Percentiles rank a stretch among this genome's conserved stretches.
phyloP scores from a whole-genome alignment of 2,888 invertebrate species.

The Phengaris arion region DNA sequence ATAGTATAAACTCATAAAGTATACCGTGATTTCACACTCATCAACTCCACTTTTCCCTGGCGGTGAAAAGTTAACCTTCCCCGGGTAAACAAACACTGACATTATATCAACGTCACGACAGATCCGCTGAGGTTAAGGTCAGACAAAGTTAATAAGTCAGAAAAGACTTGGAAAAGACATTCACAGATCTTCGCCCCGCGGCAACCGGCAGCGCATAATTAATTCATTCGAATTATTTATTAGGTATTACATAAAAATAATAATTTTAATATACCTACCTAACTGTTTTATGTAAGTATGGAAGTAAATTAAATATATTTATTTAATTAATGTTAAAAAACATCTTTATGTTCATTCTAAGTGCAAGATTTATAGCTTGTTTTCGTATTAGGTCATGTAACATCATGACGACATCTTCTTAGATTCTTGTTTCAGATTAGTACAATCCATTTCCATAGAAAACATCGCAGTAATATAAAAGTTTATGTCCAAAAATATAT shows the following conservation, averaged over 20 bases:
- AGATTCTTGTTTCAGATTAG: background rate
- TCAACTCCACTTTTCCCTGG: background rate
- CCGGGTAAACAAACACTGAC: slow-evolving; percentile 17
- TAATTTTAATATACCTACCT: too few relatives aligned
- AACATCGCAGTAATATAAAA: background rate
- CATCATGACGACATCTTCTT: background rate
- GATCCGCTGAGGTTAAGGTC: slow-evolving; percentile 8
- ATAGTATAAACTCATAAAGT: too few relatives aligned
- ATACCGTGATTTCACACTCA: background rate
- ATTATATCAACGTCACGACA: slow-evolving; percentile 11
- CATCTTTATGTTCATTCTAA: background rate
- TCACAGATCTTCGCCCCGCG: background rate
- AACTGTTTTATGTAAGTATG: too few relatives aligned
- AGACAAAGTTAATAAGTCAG: background rate
- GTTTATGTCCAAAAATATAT: slow-evolving; percentile 15
- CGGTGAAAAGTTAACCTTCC: slow-evolving; percentile 2
- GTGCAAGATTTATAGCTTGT: background rate
- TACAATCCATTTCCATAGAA: background rate
- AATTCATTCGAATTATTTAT: background rate
- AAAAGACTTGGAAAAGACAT: background rate
- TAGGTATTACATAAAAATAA: background rate
- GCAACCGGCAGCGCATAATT: background rate
- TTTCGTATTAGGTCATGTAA: slow-evolving; percentile 3
- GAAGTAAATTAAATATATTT: too few relatives aligned
- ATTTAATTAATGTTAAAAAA: background rate